Conservation (phyloP, 2,113 vertebrate species). For the Zootoca vivipara region DNA sequence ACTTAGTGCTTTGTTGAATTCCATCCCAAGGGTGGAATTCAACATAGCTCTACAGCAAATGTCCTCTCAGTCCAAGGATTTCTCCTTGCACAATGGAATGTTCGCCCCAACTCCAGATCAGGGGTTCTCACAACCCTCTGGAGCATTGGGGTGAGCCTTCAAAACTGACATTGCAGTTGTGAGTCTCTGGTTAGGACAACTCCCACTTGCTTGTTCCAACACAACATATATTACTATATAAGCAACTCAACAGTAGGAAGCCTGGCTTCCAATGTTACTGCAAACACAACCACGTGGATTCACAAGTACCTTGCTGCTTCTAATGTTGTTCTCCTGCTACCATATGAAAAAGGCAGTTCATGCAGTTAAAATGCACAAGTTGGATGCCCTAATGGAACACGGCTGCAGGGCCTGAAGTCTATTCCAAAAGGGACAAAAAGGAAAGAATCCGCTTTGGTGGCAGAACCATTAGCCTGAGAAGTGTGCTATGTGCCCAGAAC, state of each 20-base stretch:
- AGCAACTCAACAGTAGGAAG: background rate
- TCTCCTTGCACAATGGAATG: too few relatives aligned
- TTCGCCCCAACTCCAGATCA: too few relatives aligned
- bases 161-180: too few relatives aligned
- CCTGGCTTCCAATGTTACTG: background rate
- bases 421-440: background rate
- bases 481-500: too few relatives aligned
- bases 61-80: too few relatives aligned
- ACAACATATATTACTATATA: background rate
- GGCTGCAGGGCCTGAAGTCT: background rate
- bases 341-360: background rate
- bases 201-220: background rate
- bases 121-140: too few relatives aligned
- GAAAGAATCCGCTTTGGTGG: background rate
- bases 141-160: background rate
- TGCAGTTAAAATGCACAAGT: background rate
- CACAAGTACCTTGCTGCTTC: background rate
- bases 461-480: background rate
- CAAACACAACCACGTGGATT: background rate
- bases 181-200: background rate
- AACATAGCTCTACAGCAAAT: too few relatives aligned
- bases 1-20: too few relatives aligned
- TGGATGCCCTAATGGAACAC: background rate
- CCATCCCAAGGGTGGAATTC: too few relatives aligned
- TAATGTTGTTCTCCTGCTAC: too few relatives aligned